phyloP scores from a whole-genome alignment of 2,797 vertebrate species.

The Hemitrygon akajei region DNA sequence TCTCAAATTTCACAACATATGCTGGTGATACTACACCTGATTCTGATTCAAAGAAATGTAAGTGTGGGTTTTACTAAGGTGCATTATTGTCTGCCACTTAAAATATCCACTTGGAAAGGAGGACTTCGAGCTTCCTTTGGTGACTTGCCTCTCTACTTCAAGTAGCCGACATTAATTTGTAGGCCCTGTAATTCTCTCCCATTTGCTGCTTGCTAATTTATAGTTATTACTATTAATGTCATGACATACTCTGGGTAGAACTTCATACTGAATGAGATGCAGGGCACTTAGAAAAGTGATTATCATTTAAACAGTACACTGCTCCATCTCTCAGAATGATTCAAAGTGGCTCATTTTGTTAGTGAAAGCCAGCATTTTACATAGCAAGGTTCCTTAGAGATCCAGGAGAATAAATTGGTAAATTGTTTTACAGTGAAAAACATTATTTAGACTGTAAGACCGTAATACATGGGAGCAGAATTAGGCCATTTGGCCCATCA shows the following conservation, averaged over 20 bases:
- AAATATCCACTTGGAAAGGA: neutral
- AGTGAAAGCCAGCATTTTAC: neutral
- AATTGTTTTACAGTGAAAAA: no score
- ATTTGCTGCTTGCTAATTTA: conserved; percentile 14
- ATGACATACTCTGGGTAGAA: neutral
- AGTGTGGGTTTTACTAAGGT: neutral
- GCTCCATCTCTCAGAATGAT: neutral
- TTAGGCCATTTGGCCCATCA: no score
- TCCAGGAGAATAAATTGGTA: neutral
- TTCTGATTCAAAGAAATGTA: no score
- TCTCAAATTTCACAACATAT: no score
- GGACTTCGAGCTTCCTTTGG: neutral
- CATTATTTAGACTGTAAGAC: no score
- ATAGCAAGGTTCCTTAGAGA: neutral
- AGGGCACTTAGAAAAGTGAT: neutral
- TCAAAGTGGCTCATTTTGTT: neutral
- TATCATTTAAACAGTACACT: neutral
- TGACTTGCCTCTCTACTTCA: neutral
- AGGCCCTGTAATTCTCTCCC: neutral
- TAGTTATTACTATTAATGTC: neutral
- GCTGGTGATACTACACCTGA: no score
- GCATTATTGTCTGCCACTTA: neutral
- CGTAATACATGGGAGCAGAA: no score
- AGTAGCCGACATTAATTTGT: neutral
- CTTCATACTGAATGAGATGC: neutral